Conservation (phyloP, 2,113 vertebrate genomes). For the Podarcis cretensis region DNA sequence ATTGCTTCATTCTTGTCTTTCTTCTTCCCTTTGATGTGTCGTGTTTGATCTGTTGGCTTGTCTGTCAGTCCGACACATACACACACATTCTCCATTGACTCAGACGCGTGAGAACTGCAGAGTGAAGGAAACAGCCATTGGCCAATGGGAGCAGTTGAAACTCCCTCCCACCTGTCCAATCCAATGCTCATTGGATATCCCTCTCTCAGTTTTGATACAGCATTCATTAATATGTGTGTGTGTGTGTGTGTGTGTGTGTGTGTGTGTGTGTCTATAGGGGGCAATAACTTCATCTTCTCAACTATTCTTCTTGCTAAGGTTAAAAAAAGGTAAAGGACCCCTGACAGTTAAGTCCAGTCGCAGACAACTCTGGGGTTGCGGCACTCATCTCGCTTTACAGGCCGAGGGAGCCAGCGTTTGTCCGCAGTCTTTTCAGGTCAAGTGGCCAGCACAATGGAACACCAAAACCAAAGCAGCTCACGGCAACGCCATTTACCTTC, state of each 20-base stretch:
- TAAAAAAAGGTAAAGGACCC: not conserved
- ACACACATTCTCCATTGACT: conserved; percentile 11
- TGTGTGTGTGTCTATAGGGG: too few species aligned
- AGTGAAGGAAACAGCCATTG: conserved; percentile 20
- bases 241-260: not conserved
- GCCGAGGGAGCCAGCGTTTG: too few species aligned
- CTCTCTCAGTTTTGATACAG: conserved; percentile 47
- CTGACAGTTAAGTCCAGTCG: too few species aligned
- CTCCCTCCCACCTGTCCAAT: conserved; percentile 13
- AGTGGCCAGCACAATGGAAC: too few species aligned
- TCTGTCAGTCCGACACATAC: conserved; percentile 70
- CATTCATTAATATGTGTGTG: conserved; percentile 35
- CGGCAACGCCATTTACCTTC: too few species aligned
- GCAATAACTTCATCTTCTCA: conserved; percentile 49
- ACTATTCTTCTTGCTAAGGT: conserved; percentile 55
- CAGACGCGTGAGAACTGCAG: fast-evolving
- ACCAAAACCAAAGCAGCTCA: too few species aligned
- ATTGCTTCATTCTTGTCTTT: conserved; percentile 74
- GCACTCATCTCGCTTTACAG: too few species aligned
- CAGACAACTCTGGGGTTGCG: too few species aligned
- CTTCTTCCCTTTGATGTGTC: conserved; percentile 82
- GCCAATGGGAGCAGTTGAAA: conserved; percentile 27
- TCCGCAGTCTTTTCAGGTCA: too few species aligned
- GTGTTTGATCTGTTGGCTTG: conserved; percentile 84
- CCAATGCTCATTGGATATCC: conserved; percentile 29